Conservation (phyloP, 2,113 vertebrate genomes). For the Eidolon helvum region DNA sequence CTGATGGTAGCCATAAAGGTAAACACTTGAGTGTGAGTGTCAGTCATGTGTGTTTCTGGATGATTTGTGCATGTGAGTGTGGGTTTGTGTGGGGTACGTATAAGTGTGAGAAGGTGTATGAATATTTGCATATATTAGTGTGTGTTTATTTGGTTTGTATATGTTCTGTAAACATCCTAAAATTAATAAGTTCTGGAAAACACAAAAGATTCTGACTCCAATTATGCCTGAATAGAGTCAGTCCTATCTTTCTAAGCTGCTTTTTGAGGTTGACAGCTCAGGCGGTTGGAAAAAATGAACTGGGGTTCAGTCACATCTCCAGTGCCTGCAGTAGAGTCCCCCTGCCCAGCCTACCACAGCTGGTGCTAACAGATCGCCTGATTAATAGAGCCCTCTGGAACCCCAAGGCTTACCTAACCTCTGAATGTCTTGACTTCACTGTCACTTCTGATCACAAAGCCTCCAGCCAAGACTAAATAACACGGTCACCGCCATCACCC, state of each 20-base stretch:
- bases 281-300: not conserved
- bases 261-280: not conserved
- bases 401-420: not conserved
- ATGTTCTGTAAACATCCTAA: not conserved
- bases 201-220: not conserved
- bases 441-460: not conserved
- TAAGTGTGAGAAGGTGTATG: not conserved
- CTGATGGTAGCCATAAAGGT: not conserved
- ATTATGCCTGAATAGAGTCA: not conserved
- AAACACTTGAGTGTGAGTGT: not conserved
- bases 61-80: not conserved
- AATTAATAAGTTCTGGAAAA: not conserved
- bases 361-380: accelerated
- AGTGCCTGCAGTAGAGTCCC: not conserved
- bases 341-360: no score
- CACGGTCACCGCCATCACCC: not conserved
- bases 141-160: not conserved
- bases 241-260: not conserved
- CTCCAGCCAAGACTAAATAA: not conserved
- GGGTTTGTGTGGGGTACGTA: not conserved
- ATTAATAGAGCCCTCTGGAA: not conserved
- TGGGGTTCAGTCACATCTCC: not conserved
- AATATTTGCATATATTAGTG: not conserved
- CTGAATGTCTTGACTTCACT: not conserved
- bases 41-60: not conserved